Base-by-base conservation (phyloP, 2,113 vertebrate genomes). In the Eolophus roseicapilla region DNA sequence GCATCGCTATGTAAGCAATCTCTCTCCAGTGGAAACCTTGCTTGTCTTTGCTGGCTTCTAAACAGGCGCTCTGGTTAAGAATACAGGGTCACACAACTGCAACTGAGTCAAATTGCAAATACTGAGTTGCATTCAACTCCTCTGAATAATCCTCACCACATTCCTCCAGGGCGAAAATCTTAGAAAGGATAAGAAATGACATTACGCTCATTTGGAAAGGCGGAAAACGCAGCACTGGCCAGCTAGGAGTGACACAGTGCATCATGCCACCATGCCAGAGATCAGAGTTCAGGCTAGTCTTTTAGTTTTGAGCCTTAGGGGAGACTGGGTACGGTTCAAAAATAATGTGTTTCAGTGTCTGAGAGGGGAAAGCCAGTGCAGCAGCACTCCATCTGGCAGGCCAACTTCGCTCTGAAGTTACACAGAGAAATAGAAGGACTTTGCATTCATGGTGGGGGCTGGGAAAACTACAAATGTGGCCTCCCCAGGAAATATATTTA, bases 401-500 rank as follows among this genome's bases (percentile, higher is more conserved):
- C 90, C 0, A 3, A 91, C 65, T 92, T 91, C 65, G 63, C 41
- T 88, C 82, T 93, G 50, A 94, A 93, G 69, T 84, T 89, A 86
- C 15, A 75, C 25, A 50, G 37, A 60, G 37, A 80, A 92, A 87
- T 57, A 84, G 74, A 27, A 91, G 41, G 75, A 96, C 50, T 88
- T 71, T 19, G 49, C 57, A 39, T 33, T 59, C 59, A 69, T 41
- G 31, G 46, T 82, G 59, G 68, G 41, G 70, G 65, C 16, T 41
- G 74, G 43, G 55, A 93, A 84, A 31, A 50, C 39, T 82, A 91
- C 75, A 91, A 85, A 91, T 55, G n/a, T 17, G 60, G 77, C 24
- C 65, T 76, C 55, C 64, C 82, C 59, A 47, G 92, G 92, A 97
- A 97, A 87, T 87, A 96, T 94, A 96, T 75, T 77, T 82, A 67